phyloP scores from a whole-genome alignment of 2,888 invertebrate genomes.

The Bombylius major region DNA sequence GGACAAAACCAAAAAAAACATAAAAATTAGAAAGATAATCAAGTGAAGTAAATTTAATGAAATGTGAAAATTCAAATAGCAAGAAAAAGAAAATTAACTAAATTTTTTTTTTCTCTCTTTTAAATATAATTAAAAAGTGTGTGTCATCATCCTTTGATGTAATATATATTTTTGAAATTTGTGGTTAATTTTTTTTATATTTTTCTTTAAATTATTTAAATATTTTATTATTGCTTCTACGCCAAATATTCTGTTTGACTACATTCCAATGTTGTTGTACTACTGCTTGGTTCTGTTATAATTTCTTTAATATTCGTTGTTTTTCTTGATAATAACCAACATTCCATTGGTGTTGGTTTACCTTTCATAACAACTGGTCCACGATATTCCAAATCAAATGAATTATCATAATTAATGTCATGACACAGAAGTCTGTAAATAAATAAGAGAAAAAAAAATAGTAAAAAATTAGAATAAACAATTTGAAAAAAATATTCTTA shows the following conservation, averaged over 20 bases:
- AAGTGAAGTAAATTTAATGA: no score
- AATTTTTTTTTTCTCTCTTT: no score
- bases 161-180: no score
- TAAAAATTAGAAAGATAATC: no score
- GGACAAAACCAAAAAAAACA: no score
- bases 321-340: constrained; percentile 63
- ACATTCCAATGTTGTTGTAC: background rate
- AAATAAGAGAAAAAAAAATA: constrained; percentile 15
- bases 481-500: no score
- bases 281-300: background rate
- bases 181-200: no score
- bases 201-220: background rate
- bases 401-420: constrained; percentile 70
- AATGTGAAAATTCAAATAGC: no score
- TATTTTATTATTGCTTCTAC: constrained; percentile 1
- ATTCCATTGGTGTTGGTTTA: constrained; percentile 85
- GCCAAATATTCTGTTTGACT: background rate
- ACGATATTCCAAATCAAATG: constrained; percentile 72
- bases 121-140: no score
- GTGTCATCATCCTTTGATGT: no score
- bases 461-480: no score
- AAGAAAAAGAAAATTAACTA: no score
- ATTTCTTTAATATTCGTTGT: background rate
- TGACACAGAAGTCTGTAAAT: constrained; percentile 62
- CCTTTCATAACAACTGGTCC: constrained; percentile 89